These are phyloP conservation scores for Oryctes rhinoceros DNA, from an alignment of 1,140 invertebrate genomes.

Conservation along the genomic window DNA sequence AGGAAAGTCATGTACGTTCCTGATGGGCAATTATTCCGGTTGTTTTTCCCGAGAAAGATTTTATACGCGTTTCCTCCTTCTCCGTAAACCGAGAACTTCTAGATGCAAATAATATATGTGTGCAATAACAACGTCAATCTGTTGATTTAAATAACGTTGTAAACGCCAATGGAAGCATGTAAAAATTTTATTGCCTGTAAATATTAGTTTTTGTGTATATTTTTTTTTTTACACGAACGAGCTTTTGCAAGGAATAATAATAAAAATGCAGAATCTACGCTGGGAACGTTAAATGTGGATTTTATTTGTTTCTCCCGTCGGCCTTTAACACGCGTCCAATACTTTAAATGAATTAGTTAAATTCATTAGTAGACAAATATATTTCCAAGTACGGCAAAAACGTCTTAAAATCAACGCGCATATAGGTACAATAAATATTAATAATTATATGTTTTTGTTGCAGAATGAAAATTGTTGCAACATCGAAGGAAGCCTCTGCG, in stretches of 20 bases:
- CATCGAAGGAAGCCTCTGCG: background rate
- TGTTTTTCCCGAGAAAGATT: constrained; percentile 9
- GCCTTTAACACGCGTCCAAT: no score
- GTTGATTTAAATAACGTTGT: background rate
- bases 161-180: background rate
- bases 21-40: constrained; percentile 6
- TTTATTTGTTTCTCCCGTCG: no score
- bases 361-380: no score
- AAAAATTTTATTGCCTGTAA: constrained; percentile 1
- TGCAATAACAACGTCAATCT: background rate
- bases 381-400: no score
- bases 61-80: constrained; percentile 6
- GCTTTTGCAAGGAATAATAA: no score
- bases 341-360: no score
- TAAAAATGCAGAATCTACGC: no score
- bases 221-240: background rate
- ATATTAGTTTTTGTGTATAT: background rate
- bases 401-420: no score
- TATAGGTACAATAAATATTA: background rate
- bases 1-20: background rate
- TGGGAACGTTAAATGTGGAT: no score
- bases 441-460: background rate
- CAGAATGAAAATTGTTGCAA: background rate
- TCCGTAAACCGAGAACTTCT: background rate
- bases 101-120: constrained; percentile 9